These are phyloP conservation scores for Oceanites oceanicus DNA, from an alignment of 2,113 vertebrate genomes.

Conservation along the genomic window DNA sequence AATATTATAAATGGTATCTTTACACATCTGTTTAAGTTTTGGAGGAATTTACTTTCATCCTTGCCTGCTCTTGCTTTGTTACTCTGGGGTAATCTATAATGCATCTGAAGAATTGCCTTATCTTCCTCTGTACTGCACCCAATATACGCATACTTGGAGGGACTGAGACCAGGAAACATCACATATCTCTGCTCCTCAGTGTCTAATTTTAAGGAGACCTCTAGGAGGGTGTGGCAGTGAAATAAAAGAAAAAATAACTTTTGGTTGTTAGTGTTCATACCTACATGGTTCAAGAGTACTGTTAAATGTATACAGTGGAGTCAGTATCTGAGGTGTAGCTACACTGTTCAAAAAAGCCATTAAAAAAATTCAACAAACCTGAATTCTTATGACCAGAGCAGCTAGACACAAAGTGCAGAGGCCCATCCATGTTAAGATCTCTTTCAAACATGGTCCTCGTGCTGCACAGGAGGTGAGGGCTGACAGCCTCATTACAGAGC, in stretches of 20 bases:
- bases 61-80: background rate
- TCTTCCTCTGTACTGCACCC: background rate
- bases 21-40: background rate
- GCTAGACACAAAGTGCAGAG: background rate
- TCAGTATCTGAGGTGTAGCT: background rate
- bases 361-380: background rate
- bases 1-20: background rate
- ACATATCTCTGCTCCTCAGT: background rate
- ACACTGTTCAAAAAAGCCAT: background rate
- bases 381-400: background rate
- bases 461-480: background rate
- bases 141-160: rapidly evolving
- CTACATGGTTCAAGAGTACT: background rate
- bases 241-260: background rate
- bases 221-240: background rate
- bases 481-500: background rate
- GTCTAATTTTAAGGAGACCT: background rate
- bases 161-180: background rate
- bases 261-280: background rate
- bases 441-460: background rate
- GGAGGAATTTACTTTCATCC: background rate
- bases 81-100: background rate
- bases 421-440: background rate
- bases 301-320: background rate
- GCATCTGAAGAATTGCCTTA: background rate